Conservation (phyloP, 2,888 invertebrate genomes). For the Heliconius sara region DNA sequence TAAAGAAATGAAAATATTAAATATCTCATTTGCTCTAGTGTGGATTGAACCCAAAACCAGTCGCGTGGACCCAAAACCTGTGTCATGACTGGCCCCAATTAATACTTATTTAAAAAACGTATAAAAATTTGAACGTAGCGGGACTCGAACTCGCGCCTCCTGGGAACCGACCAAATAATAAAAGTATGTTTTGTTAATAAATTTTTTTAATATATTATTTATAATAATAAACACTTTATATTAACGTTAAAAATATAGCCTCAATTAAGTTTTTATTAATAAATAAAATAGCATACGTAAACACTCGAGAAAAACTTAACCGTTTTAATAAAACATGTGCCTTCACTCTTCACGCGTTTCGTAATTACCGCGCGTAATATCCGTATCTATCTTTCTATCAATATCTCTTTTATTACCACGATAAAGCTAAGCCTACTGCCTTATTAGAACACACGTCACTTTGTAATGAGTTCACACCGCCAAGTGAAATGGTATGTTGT, state of each 20-base stretch:
- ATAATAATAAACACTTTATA: too few species aligned
- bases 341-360: conserved; percentile 60
- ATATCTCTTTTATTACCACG: conserved; percentile 61
- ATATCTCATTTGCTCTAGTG: too few species aligned
- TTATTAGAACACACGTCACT: conserved; percentile 29
- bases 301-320: conserved; percentile 36
- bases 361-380: conserved; percentile 65
- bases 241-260: too few species aligned
- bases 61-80: too few species aligned
- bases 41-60: too few species aligned
- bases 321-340: conserved; percentile 55
- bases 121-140: too few species aligned
- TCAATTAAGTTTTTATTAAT: conserved; percentile 14
- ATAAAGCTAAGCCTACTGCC: conserved; percentile 53
- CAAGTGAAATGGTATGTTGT: conserved; percentile 18
- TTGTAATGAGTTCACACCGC: conserved; percentile 28
- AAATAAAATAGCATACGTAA: conserved; percentile 14
- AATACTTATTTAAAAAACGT: neutral
- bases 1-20: too few species aligned
- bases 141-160: too few species aligned
- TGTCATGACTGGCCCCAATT: too few species aligned
- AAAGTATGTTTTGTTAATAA: too few species aligned
- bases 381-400: conserved; percentile 63
- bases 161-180: too few species aligned
- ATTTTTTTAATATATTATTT: too few species aligned